phyloP scores from a whole-genome alignment of 2,888 invertebrate species.

The Diloba caeruleocephala region DNA sequence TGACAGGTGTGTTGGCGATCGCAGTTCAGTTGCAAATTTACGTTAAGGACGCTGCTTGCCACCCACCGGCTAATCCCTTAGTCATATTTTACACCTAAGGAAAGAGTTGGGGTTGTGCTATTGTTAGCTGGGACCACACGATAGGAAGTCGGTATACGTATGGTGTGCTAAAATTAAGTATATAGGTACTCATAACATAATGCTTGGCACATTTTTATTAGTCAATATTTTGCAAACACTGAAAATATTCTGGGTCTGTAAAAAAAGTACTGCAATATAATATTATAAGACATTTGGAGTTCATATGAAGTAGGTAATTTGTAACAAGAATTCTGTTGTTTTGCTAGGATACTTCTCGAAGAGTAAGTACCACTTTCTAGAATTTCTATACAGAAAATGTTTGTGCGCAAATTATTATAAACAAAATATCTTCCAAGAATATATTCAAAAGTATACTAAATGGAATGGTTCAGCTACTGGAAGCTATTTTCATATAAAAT shows the following conservation, averaged over 20 bases:
- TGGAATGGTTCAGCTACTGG: constrained; percentile 1
- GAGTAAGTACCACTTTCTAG: constrained; percentile 25
- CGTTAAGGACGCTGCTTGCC: too few species aligned
- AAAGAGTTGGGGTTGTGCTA: too few species aligned
- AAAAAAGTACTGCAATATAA: constrained; percentile 31
- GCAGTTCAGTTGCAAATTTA: too few species aligned
- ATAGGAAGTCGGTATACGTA: constrained; percentile 2
- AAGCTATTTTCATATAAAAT: not conserved
- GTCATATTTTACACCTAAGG: too few species aligned
- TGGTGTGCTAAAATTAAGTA: not conserved
- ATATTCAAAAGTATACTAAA: constrained; percentile 4
- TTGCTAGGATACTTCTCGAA: constrained; percentile 28
- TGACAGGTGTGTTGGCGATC: too few species aligned
- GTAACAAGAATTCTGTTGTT: constrained; percentile 34
- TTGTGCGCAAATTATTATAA: constrained; percentile 42
- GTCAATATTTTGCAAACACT: constrained; percentile 21
- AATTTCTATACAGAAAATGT: constrained; percentile 44
- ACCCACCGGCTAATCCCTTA: too few species aligned
- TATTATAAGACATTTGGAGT: constrained; percentile 42
- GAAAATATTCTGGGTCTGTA: constrained; percentile 30
- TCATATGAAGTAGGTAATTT: constrained; percentile 47
- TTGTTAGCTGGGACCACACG: too few species aligned
- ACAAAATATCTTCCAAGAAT: constrained; percentile 35
- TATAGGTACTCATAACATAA: constrained; percentile 8
- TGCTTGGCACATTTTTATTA: constrained; percentile 17